Evolutionary conservation across 1,140 invertebrate genomes (phyloP).

Genomic region (Drosophila ambigua): DNA sequence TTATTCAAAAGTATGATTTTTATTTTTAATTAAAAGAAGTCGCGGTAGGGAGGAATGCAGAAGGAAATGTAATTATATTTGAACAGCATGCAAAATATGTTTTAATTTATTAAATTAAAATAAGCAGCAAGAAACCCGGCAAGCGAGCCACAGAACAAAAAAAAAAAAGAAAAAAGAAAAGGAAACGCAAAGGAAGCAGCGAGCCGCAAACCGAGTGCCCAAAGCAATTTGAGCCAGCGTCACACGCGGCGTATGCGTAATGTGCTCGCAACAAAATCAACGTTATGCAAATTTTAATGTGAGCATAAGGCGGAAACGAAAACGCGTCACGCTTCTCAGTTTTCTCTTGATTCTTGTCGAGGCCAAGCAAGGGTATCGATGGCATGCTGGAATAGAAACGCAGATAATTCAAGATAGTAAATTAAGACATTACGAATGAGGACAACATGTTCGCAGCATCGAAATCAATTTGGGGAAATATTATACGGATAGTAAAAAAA

Average conservation of each 20-base stretch:
- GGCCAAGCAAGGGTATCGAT: constrained; percentile 20
- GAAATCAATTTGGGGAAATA: no score
- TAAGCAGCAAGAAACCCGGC: constrained; percentile 39
- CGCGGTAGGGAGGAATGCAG: constrained; percentile 17
- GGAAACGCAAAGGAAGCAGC: constrained; percentile 29
- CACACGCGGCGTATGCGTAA: constrained; percentile 69
- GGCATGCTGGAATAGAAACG: no score
- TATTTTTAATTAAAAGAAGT: constrained; percentile 71
- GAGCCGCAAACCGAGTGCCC: constrained; percentile 49
- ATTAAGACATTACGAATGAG: no score
- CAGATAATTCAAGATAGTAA: no score
- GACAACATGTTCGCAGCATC: no score
- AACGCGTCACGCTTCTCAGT: constrained; percentile 42
- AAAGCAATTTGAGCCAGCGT: constrained; percentile 53
- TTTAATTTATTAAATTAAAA: constrained; percentile 80
- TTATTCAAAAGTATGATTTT: constrained; percentile 49
- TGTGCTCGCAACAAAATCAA: constrained; percentile 65
- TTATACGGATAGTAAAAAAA: neutral
- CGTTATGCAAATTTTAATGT: constrained; percentile 75
- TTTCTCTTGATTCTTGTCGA: constrained; percentile 30
- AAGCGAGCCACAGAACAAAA: constrained; percentile 6
- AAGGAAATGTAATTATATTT: constrained; percentile 76
- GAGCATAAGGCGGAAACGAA: constrained; percentile 65
- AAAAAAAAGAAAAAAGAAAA: neutral
- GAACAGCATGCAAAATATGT: constrained; percentile 70